Percentiles rank a stretch among this genome's conserved stretches.
phyloP scores from a whole-genome alignment of 2,797 vertebrate species.

The Holocentrus rufus region DNA sequence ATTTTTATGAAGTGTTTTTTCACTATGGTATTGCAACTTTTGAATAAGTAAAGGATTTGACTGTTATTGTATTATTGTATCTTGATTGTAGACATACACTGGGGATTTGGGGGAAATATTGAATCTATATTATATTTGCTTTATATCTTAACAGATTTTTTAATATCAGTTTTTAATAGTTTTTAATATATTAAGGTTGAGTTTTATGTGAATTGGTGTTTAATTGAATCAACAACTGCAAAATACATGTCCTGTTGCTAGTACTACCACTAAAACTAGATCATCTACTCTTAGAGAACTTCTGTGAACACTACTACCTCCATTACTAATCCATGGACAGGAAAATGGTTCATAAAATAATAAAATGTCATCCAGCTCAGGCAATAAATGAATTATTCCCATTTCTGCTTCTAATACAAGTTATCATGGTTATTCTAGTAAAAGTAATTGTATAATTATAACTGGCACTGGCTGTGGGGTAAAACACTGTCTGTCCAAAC shows the following conservation, averaged over 20 bases:
- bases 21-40: too few relatives aligned
- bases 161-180: not conserved
- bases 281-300: not conserved
- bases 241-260: too few relatives aligned
- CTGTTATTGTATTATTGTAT: too few relatives aligned
- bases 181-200: not conserved
- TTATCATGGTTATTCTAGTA: not conserved
- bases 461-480: not conserved
- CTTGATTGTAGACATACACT: too few relatives aligned
- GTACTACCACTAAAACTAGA: too few relatives aligned
- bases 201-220: not conserved
- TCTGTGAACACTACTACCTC: not conserved
- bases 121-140: constrained; percentile 8
- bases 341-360: constrained; percentile 13
- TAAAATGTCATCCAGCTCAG: not conserved
- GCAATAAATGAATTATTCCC: constrained; percentile 20
- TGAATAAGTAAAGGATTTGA: too few relatives aligned
- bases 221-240: constrained; percentile 3
- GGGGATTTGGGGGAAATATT: not conserved
- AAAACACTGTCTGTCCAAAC: not conserved
- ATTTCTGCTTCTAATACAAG: not conserved
- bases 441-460: not conserved
- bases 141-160: not conserved
- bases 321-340: not conserved
- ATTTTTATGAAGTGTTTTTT: too few relatives aligned